Conservation (phyloP, 2,113 vertebrate species). For the Myocastor coypus region DNA sequence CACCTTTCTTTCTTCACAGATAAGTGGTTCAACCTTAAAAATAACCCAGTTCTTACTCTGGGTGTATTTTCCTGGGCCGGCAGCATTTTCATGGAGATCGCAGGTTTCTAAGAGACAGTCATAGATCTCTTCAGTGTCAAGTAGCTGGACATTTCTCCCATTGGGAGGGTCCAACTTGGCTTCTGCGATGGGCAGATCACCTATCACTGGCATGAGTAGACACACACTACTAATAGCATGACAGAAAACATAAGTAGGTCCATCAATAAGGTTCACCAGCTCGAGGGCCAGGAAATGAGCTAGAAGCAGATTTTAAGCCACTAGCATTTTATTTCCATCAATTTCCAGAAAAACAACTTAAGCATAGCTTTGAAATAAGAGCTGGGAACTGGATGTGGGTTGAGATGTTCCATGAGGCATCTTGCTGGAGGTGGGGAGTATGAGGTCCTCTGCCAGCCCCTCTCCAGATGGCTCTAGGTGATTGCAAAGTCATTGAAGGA, state of each 20-base stretch:
- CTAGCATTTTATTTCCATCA: not conserved
- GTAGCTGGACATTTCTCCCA: accelerated
- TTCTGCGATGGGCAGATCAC: not conserved
- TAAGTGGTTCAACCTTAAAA: not conserved
- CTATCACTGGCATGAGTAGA: not conserved
- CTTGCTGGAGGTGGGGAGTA: not conserved
- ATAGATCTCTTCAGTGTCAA: accelerated
- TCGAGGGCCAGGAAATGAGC: not conserved
- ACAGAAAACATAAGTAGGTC: not conserved
- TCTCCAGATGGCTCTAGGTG: not conserved
- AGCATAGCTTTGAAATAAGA: not conserved
- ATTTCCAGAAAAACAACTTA: not conserved
- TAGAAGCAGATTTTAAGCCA: not conserved
- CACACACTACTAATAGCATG: not conserved
- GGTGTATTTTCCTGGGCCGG: not conserved
- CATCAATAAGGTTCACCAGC: not conserved
- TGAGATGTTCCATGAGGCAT: not conserved
- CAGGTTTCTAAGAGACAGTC: accelerated
- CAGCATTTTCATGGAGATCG: not conserved
- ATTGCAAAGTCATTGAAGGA: not conserved
- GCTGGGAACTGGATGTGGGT: not conserved
- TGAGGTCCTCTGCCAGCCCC: not conserved
- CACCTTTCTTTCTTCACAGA: not conserved
- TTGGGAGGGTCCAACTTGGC: not conserved
- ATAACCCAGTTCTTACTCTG: accelerated